These are phyloP conservation scores for Tenebrio molitor DNA, from an alignment of 1,140 invertebrate genomes.

Conservation along the genomic window DNA sequence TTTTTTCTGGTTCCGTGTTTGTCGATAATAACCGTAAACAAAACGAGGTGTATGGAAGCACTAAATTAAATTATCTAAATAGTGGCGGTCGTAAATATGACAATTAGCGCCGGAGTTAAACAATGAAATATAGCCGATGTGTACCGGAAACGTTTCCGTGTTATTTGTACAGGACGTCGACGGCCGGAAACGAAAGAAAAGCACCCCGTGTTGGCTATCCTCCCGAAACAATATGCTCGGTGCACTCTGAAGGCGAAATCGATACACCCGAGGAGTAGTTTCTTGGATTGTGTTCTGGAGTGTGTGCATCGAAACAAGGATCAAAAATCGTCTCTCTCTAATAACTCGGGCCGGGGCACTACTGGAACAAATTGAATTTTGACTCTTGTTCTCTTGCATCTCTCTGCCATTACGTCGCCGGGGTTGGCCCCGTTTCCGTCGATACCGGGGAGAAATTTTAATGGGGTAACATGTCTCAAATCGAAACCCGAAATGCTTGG, in stretches of 20 bases:
- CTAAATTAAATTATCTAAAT: constrained; percentile 39
- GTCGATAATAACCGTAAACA: constrained; percentile 30
- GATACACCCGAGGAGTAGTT: constrained; percentile 18
- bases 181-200: constrained; percentile 36
- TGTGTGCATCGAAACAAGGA: constrained; percentile 28
- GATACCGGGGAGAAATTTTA: too few relatives aligned
- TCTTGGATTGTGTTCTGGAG: constrained; percentile 11
- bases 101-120: constrained; percentile 29
- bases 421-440: too few relatives aligned
- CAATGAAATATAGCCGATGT: constrained; percentile 24
- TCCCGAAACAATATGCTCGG: constrained; percentile 28
- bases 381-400: constrained; percentile 38
- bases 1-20: constrained; percentile 21
- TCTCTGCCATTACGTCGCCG: constrained; percentile 13
- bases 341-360: constrained; percentile 32
- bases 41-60: constrained; percentile 16
- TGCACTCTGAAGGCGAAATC: constrained; percentile 30
- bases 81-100: constrained; percentile 31
- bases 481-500: not conserved
- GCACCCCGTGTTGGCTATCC: constrained; percentile 13
- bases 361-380: constrained; percentile 39
- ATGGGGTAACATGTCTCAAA: too few relatives aligned
- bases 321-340: constrained; percentile 28
- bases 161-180: constrained; percentile 36
- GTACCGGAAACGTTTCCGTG: constrained; percentile 28